phyloP scores from a whole-genome alignment of 2,113 vertebrate species.

The Actenoides hombroni region DNA sequence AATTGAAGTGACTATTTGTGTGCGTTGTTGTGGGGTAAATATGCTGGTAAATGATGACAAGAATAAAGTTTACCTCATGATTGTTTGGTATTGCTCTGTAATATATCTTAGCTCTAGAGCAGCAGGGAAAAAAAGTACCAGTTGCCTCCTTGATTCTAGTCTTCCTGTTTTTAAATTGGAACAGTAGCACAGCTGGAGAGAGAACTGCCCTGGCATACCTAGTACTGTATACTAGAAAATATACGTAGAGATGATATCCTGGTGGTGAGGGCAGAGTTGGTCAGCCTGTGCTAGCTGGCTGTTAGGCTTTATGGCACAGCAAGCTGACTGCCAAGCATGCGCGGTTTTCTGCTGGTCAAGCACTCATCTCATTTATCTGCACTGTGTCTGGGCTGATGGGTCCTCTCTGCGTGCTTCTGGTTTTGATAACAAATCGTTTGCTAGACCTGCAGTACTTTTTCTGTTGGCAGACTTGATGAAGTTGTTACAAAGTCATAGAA shows the following conservation, averaged over 20 bases:
- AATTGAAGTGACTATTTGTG: background rate
- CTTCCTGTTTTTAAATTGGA: background rate
- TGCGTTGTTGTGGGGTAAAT: background rate
- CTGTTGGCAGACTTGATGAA: background rate
- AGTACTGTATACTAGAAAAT: background rate
- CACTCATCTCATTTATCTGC: background rate
- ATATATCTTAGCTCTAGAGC: background rate
- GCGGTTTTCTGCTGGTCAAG: background rate
- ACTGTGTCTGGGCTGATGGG: fast-evolving
- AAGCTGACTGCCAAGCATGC: background rate
- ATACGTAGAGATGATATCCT: background rate
- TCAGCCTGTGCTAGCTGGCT: background rate
- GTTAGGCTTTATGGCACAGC: background rate
- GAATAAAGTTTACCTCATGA: background rate
- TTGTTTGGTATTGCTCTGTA: background rate
- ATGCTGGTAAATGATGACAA: background rate
- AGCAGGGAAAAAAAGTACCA: background rate
- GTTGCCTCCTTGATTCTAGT: background rate
- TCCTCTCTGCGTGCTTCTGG: background rate
- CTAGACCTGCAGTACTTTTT: background rate
- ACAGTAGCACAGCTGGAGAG: background rate
- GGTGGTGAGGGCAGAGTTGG: background rate
- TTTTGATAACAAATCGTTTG: background rate
- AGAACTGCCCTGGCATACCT: background rate
- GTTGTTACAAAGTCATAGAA: background rate